Evolutionary conservation across 2,888 invertebrate genomes (phyloP), one percentile per base, ranked within the genome.

Genomic region (Andrena chrysosceles): DNA sequence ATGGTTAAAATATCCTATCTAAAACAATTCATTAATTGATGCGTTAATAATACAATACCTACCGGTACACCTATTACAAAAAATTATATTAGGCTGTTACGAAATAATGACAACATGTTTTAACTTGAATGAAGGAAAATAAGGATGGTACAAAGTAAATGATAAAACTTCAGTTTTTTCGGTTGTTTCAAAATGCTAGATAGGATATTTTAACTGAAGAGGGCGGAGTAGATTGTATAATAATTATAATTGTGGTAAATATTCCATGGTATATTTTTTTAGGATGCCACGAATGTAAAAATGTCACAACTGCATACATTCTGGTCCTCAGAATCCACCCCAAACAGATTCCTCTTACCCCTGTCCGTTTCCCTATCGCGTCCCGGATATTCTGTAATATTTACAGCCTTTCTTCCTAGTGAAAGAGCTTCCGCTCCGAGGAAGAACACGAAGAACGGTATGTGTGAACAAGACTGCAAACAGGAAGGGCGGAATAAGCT

Each of bases 381-480:
- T 69, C 26, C 60, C 66, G 66, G 74, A 70, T 81, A 54, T 70
- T 82, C 35, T 75, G 49, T 64, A 75, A 75, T 75, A 81, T 82
- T 81, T 82, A 63, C 81, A 75, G 35, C 70, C n/a, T 66, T 82
- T 70, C 69, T 62, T 66, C 52, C 42, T 26, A 56, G 60, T 70
- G 48, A 67, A 74, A 81, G 64, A 48, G 81, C 33, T 66, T 54
- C 54, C 33, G 66, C 33, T 60, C 33, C 52, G 42, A 49, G 67
- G 62, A 42, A 66, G 67, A 74, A 67, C 67, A 8, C 33, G 70
- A 69, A 54, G 59, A 59, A 56, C 63, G n/a, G 29, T 68, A 56
- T 42, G 80, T 80, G 62, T 62, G 78, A 72, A 67, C 63, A 59
- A 69, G 64, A 63, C 49, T 23, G 80, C 63, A 72, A 72, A 79